These are phyloP conservation scores for Ecliptopera silaceata DNA, from an alignment of 2,888 invertebrate species.

Conservation along the genomic window DNA sequence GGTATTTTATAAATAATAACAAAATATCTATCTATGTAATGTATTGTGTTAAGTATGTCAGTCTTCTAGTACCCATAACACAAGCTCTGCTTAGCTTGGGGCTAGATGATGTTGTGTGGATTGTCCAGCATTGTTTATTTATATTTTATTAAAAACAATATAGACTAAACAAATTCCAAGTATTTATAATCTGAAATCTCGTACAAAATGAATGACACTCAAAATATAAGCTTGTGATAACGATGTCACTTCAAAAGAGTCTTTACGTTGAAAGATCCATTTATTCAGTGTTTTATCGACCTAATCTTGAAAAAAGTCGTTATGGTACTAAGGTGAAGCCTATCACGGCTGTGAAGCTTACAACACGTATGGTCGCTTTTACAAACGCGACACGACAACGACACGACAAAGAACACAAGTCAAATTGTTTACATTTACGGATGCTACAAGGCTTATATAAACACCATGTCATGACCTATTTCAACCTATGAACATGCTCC, in stretches of 20 bases:
- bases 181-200: slow-evolving; percentile 6
- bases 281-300: slow-evolving; percentile 45
- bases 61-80: too few species aligned
- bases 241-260: slow-evolving; percentile 26
- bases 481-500: slow-evolving; percentile 11
- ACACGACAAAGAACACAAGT: slow-evolving; percentile 1
- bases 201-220: slow-evolving; percentile 12
- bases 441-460: background rate
- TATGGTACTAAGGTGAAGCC: slow-evolving; percentile 55
- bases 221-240: slow-evolving; percentile 27
- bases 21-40: too few species aligned
- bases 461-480: slow-evolving; percentile 12
- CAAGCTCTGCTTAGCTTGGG: too few species aligned
- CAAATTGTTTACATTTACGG: background rate
- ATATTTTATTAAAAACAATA: too few species aligned
- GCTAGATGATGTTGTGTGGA: too few species aligned
- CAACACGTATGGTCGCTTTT: slow-evolving; percentile 41
- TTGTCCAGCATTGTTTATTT: too few species aligned
- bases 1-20: too few species aligned
- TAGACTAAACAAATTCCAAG: background rate
- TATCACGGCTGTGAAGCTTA: slow-evolving; percentile 48
- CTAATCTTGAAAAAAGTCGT: slow-evolving; percentile 49
- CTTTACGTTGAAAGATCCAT: slow-evolving; percentile 35
- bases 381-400: slow-evolving; percentile 4
- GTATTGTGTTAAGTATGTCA: too few species aligned